Base-by-base conservation (phyloP, 23 tunicate species). In the Styela plicata region DNA sequence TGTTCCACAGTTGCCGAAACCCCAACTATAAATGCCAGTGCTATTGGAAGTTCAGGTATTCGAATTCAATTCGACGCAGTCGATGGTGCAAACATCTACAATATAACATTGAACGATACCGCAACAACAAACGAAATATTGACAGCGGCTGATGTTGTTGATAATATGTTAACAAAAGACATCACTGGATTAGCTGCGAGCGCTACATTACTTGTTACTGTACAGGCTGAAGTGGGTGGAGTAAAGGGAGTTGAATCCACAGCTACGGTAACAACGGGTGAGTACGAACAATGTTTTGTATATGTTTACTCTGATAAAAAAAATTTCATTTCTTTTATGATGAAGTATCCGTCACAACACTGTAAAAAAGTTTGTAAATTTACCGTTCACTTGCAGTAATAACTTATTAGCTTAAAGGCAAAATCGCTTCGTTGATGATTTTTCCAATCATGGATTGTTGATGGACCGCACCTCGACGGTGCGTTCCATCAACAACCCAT, bases 1-100 rank as follows among this genome's bases (percentile, higher is more conserved):
- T n/a, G n/a, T n/a, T n/a, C n/a, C n/a, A 17, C 35, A 71, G 77
- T 71, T 33, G 77, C 77, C 24, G 29, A 71, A 17, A 34, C 34
- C 16, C 77, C 77, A 29, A 3, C 24, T 71, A 21, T 71, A 5
- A 30, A 7, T 32, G 36, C 29, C 24, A 26, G 36, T 16, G 35
- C 77, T 2, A 33, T 27, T 3, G 77, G 77, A 31, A 29, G 77
- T 36, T 19, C 77, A 5, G 34, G 34, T 30, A 71, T 71, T 71
- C 36, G 77, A 19, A 36, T 71, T 16, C 16, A 26, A 17, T 71
- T 71, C 29, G 77, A 34, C 7, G 32, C 34, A 28, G 77, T 71
- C 18, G 16, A 20, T 5, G 77, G 16, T 3, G 70, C 29, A 24
- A 18, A 66, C 70, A 66, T 5, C 17, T 66, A 66, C 70, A 7